Base-by-base conservation (phyloP, 2,113 vertebrate species). In the Prolemur simus region DNA sequence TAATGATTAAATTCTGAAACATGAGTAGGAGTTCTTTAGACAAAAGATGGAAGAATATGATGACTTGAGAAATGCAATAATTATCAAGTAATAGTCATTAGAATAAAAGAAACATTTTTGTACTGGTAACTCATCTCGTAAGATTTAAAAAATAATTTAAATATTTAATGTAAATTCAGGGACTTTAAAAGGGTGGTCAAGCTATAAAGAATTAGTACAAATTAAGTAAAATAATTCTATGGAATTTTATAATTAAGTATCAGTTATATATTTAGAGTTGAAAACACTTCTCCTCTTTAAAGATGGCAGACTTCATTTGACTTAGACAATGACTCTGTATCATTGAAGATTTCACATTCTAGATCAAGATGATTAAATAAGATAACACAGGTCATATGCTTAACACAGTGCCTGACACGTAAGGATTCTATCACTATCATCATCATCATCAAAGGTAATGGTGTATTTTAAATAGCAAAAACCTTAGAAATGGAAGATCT, bases 151-250 rank as follows among this genome's bases (percentile, higher is more conserved):
- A 93, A 45, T 69, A 93, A 71, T 63, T 66, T 78, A 90, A 87
- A 85, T 58, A 76, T 52, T 90, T 91, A 68, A 91, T 78, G 86
- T 95, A 89, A 93, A 91, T 56, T 87, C 49, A 87, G 96, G 52
- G 45, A 89, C 21, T 94, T 45, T 49, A 17, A 96, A 97, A 96
- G 45, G 69, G 45, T 86, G 52, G 88, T 76, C 71, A 71, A 71
- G 58, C 91, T 90, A 87, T 39, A 76, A 82, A 81, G 39, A 85
- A 89, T 86, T 32, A 89, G 13, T 69, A 95, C 32, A 91, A 74
- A 73, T 45, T 74, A 69, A 90, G 17, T 85, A 74, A 91, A 88
- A 89, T 78, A 76, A 83, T 80, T 87, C 15, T 87, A 49, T 71
- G 52, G 63, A 34, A 90, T 91, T 80, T 94, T 58, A 92, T 93